Percentiles rank a stretch among this genome's conserved stretches.
Evolutionary conservation across 2,888 invertebrate species (phyloP).

Genomic region (Lathronympha strigana): DNA sequence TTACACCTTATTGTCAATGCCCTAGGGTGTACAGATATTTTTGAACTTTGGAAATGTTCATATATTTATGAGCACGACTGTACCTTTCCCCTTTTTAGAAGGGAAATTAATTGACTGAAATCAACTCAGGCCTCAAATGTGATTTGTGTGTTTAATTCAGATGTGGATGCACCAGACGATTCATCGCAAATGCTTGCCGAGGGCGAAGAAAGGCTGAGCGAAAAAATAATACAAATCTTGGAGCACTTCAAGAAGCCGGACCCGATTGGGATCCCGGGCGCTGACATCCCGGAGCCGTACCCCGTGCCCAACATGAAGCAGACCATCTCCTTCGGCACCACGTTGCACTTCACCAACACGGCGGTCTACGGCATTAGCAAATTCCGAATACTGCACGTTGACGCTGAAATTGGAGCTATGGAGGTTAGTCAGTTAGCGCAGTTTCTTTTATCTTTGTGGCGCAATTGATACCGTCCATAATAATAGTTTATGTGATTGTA

Average conservation of each 20-base stretch:
- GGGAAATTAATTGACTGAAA: too few species aligned
- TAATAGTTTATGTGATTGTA: too few species aligned
- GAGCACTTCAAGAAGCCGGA: constrained; percentile 90
- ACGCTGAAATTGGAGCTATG: constrained; percentile 78
- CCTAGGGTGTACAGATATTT: too few species aligned
- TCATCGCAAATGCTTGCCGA: constrained; percentile 40
- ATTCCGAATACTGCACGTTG: constrained; percentile 89
- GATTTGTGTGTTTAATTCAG: constrained; percentile 5
- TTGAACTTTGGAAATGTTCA: too few species aligned
- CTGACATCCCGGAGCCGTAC: constrained; percentile 89
- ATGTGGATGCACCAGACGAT: constrained; percentile 15
- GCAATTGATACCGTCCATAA: too few species aligned
- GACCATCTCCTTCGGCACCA: constrained; percentile 84
- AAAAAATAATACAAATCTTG: constrained; percentile 85
- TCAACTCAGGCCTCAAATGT: too few species aligned
- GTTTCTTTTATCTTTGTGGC: background rate
- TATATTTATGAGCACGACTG: too few species aligned
- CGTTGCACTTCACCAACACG: constrained; percentile 88
- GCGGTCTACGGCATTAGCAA: constrained; percentile 90
- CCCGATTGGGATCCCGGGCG: constrained; percentile 88
- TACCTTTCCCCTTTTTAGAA: too few species aligned
- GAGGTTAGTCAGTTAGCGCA: constrained; percentile 23
- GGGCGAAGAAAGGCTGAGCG: constrained; percentile 86
- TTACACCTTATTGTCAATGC: too few species aligned
- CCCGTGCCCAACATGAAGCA: constrained; percentile 87